Evolutionary conservation across 1,140 invertebrate species (phyloP).

Genomic region (Pollicipes pollicipes): DNA sequence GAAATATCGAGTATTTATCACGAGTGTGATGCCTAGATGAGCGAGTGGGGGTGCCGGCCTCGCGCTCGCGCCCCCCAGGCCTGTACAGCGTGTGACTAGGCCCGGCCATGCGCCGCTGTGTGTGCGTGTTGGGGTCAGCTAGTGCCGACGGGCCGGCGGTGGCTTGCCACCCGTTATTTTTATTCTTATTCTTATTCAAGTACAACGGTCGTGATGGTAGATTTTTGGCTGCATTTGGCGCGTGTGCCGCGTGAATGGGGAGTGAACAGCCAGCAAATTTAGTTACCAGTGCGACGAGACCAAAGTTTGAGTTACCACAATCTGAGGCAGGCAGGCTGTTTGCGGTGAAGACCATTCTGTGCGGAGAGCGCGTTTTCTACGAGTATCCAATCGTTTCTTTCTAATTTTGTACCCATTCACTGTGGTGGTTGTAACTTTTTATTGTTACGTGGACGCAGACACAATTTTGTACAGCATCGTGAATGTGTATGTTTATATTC

Average conservation of each 20-base stretch:
- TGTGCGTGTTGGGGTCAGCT: neutral
- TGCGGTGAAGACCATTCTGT: neutral
- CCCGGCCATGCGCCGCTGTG: neutral
- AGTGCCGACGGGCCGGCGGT: neutral
- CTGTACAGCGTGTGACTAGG: neutral
- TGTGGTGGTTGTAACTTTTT: slow-evolving; percentile 1
- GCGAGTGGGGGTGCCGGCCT: neutral
- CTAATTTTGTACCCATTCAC: neutral
- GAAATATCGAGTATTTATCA: slow-evolving; percentile 3
- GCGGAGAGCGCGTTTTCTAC: neutral
- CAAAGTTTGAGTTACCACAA: slow-evolving; percentile 2
- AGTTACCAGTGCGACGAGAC: neutral
- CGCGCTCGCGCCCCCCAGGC: neutral
- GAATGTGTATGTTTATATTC: slow-evolving; percentile 2
- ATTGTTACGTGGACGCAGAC: slow-evolving; percentile 1
- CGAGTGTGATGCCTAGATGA: neutral
- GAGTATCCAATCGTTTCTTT: neutral
- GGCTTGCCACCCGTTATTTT: neutral
- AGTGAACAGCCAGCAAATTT: neutral
- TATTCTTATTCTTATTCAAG: slow-evolving; percentile 2
- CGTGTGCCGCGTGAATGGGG: neutral
- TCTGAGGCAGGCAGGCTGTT: neutral
- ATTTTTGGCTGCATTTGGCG: neutral
- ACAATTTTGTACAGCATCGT: slow-evolving; percentile 2
- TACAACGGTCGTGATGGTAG: neutral